Conservation (phyloP, 2,797 vertebrate genomes). For the Coregonus suidteri region DNA sequence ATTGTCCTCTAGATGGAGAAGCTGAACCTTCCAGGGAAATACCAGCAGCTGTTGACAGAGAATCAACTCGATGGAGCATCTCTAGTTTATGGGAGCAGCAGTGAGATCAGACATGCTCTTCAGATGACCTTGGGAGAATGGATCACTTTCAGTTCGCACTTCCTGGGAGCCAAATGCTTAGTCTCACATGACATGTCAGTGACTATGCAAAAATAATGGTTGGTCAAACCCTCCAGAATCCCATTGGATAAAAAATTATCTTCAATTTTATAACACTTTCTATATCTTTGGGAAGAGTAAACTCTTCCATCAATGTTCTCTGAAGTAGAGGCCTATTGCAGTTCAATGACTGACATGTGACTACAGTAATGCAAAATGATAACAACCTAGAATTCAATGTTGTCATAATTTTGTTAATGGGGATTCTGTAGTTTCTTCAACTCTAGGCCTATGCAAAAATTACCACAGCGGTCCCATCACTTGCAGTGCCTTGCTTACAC, state of each 20-base stretch:
- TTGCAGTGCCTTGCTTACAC: neutral
- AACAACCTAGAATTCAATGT: too few species aligned
- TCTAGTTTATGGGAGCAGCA: constrained; percentile 25
- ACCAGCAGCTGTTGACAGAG: constrained; percentile 12
- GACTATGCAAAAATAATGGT: neutral
- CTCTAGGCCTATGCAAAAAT: neutral
- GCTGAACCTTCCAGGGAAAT: constrained; percentile 10
- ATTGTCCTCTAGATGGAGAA: constrained; percentile 36
- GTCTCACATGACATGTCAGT: neutral
- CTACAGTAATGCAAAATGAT: too few species aligned
- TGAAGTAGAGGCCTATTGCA: neutral
- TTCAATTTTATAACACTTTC: neutral
- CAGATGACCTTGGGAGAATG: constrained; percentile 36
- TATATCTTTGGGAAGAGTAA: neutral
- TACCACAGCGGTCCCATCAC: neutral
- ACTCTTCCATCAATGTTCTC: neutral
- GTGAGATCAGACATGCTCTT: constrained; percentile 33
- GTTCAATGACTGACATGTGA: too few species aligned
- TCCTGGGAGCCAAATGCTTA: constrained; percentile 11
- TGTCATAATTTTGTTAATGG: too few species aligned
- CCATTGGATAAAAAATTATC: neutral
- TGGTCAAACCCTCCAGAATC: neutral
- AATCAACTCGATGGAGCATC: constrained; percentile 6
- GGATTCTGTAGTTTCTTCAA: too few species aligned
- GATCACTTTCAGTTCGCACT: constrained; percentile 16